Percentiles rank a stretch among this genome's conserved stretches.
These are phyloP conservation scores for Meda fulgida DNA, from an alignment of 2,797 vertebrate species.

Conservation along the genomic window DNA sequence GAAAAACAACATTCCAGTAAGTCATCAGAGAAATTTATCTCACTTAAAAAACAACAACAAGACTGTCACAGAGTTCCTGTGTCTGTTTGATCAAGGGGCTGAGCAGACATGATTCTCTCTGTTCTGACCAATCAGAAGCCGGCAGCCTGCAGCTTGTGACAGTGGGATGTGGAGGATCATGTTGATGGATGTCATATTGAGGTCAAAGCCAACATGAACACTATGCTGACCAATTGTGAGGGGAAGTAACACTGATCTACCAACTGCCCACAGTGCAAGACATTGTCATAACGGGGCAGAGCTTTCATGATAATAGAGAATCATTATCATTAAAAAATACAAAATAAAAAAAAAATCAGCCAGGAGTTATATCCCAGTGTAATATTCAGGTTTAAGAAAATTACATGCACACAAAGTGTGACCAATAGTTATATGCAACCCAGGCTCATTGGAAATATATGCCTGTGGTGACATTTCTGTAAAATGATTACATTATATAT, in stretches of 20 bases:
- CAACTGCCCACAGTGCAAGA: conserved; percentile 29
- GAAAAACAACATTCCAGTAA: conserved; percentile 65
- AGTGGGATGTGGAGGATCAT: conserved; percentile 57
- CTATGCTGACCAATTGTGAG: conserved; percentile 27
- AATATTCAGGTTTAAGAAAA: neutral
- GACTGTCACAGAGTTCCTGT: conserved; percentile 35
- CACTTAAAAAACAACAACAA: conserved; percentile 48
- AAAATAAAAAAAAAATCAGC: too few relatives aligned
- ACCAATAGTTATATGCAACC: neutral
- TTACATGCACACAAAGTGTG: neutral
- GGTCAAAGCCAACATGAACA: conserved; percentile 42
- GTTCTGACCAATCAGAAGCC: conserved; percentile 68
- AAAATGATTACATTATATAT: too few relatives aligned
- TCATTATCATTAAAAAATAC: neutral
- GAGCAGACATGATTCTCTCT: conserved; percentile 70
- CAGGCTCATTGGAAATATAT: neutral
- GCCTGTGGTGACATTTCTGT: neutral
- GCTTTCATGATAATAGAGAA: too few relatives aligned
- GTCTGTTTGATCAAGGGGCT: conserved; percentile 62
- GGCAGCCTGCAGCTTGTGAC: conserved; percentile 50
- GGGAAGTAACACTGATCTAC: conserved; percentile 39
- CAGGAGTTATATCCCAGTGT: neutral
- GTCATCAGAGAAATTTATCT: conserved; percentile 60
- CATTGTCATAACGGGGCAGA: conserved; percentile 17
- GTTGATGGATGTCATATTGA: conserved; percentile 54